phyloP scores from a whole-genome alignment of 2,888 invertebrate species.

The Pyralis farinalis region DNA sequence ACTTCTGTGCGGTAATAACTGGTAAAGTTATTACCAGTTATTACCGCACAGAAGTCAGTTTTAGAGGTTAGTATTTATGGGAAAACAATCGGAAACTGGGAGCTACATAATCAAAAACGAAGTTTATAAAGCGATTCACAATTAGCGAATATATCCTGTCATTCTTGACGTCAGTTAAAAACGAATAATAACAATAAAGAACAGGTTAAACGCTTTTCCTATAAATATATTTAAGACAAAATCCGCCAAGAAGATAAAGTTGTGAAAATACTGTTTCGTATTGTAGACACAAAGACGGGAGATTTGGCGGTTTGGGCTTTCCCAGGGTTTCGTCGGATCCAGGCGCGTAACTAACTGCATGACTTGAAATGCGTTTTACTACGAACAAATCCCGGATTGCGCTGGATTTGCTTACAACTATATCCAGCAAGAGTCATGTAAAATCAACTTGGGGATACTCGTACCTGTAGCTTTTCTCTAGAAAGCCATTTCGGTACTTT shows the following conservation, averaged over 20 bases:
- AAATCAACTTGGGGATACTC: slow-evolving; percentile 16
- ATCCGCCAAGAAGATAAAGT: slow-evolving; percentile 13
- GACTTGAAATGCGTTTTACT: slow-evolving; percentile 59
- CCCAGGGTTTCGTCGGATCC: slow-evolving; percentile 47
- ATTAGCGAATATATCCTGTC: too few relatives aligned
- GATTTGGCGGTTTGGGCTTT: slow-evolving; percentile 52
- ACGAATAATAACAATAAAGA: slow-evolving; percentile 10
- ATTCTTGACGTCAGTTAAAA: too few relatives aligned
- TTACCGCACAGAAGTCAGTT: too few relatives aligned
- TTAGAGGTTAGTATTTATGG: too few relatives aligned
- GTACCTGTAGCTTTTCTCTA: too few relatives aligned
- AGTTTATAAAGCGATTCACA: too few relatives aligned
- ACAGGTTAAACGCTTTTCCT: background rate
- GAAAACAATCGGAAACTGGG: too few relatives aligned
- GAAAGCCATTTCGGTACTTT: too few relatives aligned
- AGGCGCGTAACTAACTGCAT: slow-evolving; percentile 59
- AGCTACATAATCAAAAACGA: too few relatives aligned
- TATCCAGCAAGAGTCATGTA: slow-evolving; percentile 22
- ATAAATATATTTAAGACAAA: slow-evolving; percentile 3
- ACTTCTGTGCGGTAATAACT: too few relatives aligned
- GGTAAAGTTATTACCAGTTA: too few relatives aligned
- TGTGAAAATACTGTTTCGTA: slow-evolving; percentile 30
- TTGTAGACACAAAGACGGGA: slow-evolving; percentile 48
- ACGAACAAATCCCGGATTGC: slow-evolving; percentile 53
- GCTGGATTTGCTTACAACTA: slow-evolving; percentile 36